These are phyloP conservation scores for Meandrina meandrites DNA, from an alignment of 92 coral and sea anemone genomes.

Conservation along the genomic window DNA sequence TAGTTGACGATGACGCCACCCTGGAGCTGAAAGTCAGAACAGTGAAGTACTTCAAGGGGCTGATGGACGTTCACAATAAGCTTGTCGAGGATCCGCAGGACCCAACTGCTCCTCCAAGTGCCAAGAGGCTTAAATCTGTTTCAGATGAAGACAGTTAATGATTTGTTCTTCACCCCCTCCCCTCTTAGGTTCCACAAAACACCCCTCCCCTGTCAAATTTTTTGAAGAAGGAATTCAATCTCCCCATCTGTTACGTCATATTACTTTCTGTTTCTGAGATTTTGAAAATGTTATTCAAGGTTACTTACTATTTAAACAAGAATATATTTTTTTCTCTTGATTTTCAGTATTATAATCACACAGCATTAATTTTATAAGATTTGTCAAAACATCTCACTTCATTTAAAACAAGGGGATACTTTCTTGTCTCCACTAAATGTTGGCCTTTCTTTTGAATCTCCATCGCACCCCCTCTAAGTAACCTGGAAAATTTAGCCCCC, in stretches of 20 bases:
- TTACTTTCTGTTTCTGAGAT: not conserved
- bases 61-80: conserved; percentile 97
- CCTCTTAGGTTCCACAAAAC: not conserved
- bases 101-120: conserved; percentile 86
- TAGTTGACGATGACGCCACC: conserved; percentile 97
- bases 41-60: conserved; percentile 95
- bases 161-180: not conserved
- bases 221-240: not conserved
- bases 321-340: not conserved
- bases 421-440: too few species aligned
- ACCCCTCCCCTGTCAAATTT: not conserved
- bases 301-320: not conserved
- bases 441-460: not conserved
- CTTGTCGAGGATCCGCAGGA: conserved; percentile 87
- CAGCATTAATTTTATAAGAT: not conserved
- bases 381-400: not conserved
- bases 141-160: not conserved
- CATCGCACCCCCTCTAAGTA: not conserved
- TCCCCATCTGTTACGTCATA: not conserved
- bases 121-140: conserved; percentile 67
- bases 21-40: conserved; percentile 95
- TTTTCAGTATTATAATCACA: not conserved
- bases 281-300: not conserved
- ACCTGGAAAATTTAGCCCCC: not conserved
- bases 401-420: not conserved